These are phyloP conservation scores for Limonius californicus DNA, from an alignment of 1,140 invertebrate species.

Conservation along the genomic window DNA sequence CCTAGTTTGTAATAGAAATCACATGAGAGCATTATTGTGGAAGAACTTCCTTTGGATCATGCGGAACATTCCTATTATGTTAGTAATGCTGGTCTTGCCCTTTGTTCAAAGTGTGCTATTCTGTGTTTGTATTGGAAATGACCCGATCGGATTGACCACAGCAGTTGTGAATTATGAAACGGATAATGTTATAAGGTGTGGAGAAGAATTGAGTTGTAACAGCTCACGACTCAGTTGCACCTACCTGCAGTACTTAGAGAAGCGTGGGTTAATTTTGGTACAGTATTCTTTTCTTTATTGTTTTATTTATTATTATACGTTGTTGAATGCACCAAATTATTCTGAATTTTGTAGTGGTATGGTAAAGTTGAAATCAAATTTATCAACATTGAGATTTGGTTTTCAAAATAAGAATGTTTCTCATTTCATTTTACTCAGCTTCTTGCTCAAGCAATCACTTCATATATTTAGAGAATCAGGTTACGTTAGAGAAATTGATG, in stretches of 20 bases:
- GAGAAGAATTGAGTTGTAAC: slow-evolving; percentile 54
- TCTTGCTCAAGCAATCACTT: too few relatives aligned
- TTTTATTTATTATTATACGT: too few relatives aligned
- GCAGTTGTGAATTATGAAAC: slow-evolving; percentile 85
- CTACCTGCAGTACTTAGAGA: slow-evolving; percentile 65
- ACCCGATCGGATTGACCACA: slow-evolving; percentile 78
- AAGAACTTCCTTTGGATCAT: slow-evolving; percentile 93
- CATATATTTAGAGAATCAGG: too few relatives aligned
- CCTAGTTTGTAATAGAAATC: too few relatives aligned
- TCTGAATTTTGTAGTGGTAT: too few relatives aligned
- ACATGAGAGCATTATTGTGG: slow-evolving; percentile 80
- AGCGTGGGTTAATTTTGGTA: slow-evolving; percentile 56
- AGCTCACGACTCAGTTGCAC: slow-evolving; percentile 71
- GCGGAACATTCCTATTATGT: slow-evolving; percentile 84
- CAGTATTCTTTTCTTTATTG: too few relatives aligned
- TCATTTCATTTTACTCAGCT: too few relatives aligned
- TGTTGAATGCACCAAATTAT: too few relatives aligned
- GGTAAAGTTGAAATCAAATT: too few relatives aligned
- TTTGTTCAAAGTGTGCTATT: slow-evolving; percentile 92
- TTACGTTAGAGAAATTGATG: too few relatives aligned
- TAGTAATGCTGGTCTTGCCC: slow-evolving; percentile 88
- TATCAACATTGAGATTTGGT: too few relatives aligned
- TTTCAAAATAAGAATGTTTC: too few relatives aligned
- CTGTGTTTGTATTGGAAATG: slow-evolving; percentile 88
- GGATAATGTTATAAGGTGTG: slow-evolving; percentile 53